phyloP scores from a whole-genome alignment of 2,797 vertebrate genomes.

The Sebastiscus tertius region DNA sequence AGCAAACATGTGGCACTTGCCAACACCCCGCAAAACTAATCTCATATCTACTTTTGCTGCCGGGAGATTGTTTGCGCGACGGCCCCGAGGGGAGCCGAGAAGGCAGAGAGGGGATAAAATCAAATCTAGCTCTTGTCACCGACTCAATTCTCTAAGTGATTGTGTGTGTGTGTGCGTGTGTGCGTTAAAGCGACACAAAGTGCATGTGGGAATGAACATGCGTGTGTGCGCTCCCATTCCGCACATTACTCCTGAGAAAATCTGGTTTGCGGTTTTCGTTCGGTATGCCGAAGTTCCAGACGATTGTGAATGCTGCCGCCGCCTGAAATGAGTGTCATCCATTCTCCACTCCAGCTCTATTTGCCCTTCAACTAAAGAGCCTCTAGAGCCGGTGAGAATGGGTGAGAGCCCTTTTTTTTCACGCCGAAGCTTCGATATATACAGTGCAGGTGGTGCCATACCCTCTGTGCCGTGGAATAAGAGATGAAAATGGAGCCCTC shows the following conservation, averaged over 20 bases:
- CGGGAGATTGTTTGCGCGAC: constrained; percentile 61
- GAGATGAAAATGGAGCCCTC: constrained; percentile 63
- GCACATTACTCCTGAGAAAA: constrained; percentile 16
- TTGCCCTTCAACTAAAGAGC: constrained; percentile 68
- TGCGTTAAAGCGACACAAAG: neutral
- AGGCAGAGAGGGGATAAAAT: constrained; percentile 60
- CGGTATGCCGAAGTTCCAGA: constrained; percentile 40
- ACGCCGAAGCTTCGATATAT: neutral
- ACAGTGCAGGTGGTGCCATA: constrained; percentile 42
- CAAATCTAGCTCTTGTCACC: constrained; percentile 69
- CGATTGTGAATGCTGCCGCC: constrained; percentile 26
- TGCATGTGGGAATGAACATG: constrained; percentile 17
- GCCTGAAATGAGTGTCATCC: constrained; percentile 49
- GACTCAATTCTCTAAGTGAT: constrained; percentile 64
- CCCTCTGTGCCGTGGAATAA: constrained; percentile 39
- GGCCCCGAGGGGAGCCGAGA: constrained; percentile 47
- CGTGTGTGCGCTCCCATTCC: neutral
- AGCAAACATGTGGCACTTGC: constrained; percentile 46
- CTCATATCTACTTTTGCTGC: constrained; percentile 65
- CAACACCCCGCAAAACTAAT: constrained; percentile 67
- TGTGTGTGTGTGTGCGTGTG: constrained; percentile 10
- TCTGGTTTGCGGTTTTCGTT: constrained; percentile 43
- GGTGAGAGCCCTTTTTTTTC: constrained; percentile 18
- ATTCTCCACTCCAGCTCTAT: constrained; percentile 29
- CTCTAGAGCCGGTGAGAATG: constrained; percentile 48